Conservation (phyloP, 1,140 invertebrate species). For the Heliothis virescens region DNA sequence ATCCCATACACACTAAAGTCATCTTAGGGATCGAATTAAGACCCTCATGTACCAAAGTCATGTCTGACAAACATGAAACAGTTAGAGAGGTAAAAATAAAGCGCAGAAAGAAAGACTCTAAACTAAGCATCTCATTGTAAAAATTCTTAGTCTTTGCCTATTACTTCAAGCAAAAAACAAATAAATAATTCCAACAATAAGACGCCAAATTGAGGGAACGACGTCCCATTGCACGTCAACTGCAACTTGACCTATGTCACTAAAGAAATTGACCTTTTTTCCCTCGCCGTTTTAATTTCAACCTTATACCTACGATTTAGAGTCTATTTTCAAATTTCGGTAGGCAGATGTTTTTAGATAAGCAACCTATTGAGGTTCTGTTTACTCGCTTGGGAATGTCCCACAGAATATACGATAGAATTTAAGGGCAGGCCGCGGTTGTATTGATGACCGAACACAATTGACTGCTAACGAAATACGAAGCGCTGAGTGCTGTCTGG, state of each 20-base stretch:
- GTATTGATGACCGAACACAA: background rate
- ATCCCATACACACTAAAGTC: too few relatives aligned
- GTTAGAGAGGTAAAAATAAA: too few relatives aligned
- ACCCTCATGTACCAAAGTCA: too few relatives aligned
- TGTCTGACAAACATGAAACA: too few relatives aligned
- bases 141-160: conserved; percentile 56
- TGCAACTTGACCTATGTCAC: conserved; percentile 59
- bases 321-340: background rate
- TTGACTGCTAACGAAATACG: conserved; percentile 23
- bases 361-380: conserved; percentile 35
- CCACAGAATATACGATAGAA: conserved; percentile 21
- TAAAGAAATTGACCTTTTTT: conserved; percentile 29
- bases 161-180: conserved; percentile 67
- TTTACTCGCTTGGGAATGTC: conserved; percentile 28
- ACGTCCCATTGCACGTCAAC: conserved; percentile 61
- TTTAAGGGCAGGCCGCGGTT: conserved; percentile 8
- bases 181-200: conserved; percentile 76
- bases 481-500: background rate
- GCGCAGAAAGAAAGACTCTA: too few relatives aligned
- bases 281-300: background rate
- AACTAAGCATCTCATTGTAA: too few relatives aligned
- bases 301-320: background rate
- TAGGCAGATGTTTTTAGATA: conserved; percentile 35
- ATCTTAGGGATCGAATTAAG: too few relatives aligned
- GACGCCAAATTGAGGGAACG: conserved; percentile 67